These are phyloP conservation scores for Apostichopus japonicus DNA, from an alignment of 35 echinoderm and acorn worm genomes.

Conservation along the genomic window DNA sequence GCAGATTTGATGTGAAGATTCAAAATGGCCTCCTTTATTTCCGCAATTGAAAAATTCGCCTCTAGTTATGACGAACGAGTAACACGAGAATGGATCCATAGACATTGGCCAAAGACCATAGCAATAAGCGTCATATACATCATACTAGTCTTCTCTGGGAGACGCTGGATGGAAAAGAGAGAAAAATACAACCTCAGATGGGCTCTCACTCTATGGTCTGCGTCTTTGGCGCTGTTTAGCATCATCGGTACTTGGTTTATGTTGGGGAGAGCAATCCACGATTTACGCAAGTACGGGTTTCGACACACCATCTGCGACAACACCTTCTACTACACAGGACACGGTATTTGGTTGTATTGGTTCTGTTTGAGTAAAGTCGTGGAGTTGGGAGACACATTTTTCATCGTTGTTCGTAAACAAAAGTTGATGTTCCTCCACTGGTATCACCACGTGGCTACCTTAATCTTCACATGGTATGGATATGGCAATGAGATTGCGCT, in stretches of 20 bases:
- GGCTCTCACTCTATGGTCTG: constrained; percentile 62
- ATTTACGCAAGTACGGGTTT: constrained; percentile 49
- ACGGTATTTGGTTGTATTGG: constrained; percentile 63
- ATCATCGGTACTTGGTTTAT: constrained; percentile 50
- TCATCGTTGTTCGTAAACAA: constrained; percentile 83
- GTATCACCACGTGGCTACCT: constrained; percentile 70
- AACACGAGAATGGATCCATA: constrained; percentile 3
- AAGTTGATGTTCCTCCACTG: constrained; percentile 84
- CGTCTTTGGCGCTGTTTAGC: constrained; percentile 71
- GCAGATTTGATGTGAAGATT: too few species aligned
- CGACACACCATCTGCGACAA: constrained; percentile 58
- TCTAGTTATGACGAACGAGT: constrained; percentile 22
- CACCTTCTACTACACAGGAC: constrained; percentile 24
- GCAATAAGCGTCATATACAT: constrained; percentile 57
- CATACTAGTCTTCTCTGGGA: constrained; percentile 62
- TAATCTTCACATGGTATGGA: constrained; percentile 58
- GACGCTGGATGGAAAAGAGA: constrained; percentile 62
- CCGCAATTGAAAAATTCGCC: constrained; percentile 18
- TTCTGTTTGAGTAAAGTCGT: constrained; percentile 72
- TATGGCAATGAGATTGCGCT: neutral
- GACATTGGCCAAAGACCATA: constrained; percentile 62
- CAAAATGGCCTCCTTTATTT: neutral
- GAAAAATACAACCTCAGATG: constrained; percentile 48
- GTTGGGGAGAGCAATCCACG: neutral
- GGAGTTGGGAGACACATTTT: constrained; percentile 82